phyloP scores from a whole-genome alignment of 2,888 invertebrate species.

The Melieria picta region DNA sequence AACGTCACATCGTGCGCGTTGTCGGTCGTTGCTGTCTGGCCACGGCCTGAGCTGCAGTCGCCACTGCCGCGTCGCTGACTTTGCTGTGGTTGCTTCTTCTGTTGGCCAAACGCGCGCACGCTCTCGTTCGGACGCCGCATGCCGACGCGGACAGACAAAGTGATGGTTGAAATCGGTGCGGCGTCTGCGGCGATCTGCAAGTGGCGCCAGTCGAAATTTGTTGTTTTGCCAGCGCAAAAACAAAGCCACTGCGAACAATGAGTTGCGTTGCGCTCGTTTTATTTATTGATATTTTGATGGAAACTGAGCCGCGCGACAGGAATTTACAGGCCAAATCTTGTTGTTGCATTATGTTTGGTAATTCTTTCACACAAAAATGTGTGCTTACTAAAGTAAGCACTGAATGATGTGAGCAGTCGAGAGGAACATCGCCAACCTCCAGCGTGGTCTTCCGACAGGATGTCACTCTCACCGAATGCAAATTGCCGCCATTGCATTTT shows the following conservation, averaged over 20 bases:
- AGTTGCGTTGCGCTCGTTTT: constrained; percentile 40
- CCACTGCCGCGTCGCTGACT: neutral
- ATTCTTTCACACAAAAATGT: too few species aligned
- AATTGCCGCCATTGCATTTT: too few species aligned
- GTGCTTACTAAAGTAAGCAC: neutral
- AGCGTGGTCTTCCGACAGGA: too few species aligned
- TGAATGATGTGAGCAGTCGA: too few species aligned
- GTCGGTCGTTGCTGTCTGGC: constrained; percentile 40
- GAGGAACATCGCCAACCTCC: too few species aligned
- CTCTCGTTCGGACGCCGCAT: constrained; percentile 3
- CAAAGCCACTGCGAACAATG: constrained; percentile 40
- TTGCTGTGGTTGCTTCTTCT: neutral
- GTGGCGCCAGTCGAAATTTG: constrained; percentile 62
- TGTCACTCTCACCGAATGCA: too few species aligned
- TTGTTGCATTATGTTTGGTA: too few species aligned
- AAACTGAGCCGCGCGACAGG: neutral
- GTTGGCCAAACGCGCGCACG: constrained; percentile 7
- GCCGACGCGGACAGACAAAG: constrained; percentile 40
- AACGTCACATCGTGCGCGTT: constrained; percentile 39
- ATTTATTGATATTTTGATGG: constrained; percentile 8
- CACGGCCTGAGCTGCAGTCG: constrained; percentile 32
- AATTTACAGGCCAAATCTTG: neutral
- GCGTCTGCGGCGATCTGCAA: constrained; percentile 54
- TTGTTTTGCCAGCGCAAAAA: constrained; percentile 3
- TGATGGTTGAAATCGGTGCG: constrained; percentile 40